phyloP scores from a whole-genome alignment of 92 coral and sea anemone genomes.

The Umimayanthus kanabou region DNA sequence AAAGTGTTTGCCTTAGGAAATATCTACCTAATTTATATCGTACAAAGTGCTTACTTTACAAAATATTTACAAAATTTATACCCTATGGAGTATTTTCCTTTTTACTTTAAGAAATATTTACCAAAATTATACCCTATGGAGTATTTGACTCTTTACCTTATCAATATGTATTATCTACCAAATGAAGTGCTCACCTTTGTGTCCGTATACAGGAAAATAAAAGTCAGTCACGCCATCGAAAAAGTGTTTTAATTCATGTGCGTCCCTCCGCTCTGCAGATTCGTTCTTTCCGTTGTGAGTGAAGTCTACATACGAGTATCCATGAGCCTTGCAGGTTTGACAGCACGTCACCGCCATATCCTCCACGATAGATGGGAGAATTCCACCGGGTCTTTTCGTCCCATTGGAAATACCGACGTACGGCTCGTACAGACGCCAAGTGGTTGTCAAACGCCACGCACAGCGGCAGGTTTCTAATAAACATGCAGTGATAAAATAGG shows the following conservation, averaged over 20 bases:
- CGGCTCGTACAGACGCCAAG: constrained; percentile 7
- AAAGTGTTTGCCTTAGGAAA: no score
- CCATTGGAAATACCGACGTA: constrained; percentile 3
- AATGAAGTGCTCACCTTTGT: background rate
- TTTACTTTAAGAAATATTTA: no score
- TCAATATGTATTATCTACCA: background rate
- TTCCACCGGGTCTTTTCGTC: constrained; percentile 9
- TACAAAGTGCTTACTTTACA: no score
- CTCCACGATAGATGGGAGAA: constrained; percentile 9
- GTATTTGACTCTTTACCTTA: no score
- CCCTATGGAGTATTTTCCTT: no score
- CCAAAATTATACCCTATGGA: no score
- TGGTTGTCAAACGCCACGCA: constrained; percentile 33
- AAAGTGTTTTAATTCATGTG: background rate
- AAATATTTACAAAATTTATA: no score
- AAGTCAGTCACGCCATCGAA: constrained; percentile 27
- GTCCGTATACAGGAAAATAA: constrained; percentile 16
- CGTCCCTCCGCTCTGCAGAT: constrained; percentile 3
- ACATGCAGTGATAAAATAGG: background rate
- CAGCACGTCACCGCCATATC: constrained; percentile 33
- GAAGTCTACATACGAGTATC: constrained; percentile 29
- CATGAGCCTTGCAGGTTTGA: constrained; percentile 43
- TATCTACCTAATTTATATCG: no score
- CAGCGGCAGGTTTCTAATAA: constrained; percentile 36
- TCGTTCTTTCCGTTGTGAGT: constrained; percentile 5